Evolutionary conservation across 2,888 invertebrate genomes (phyloP), one percentile per base, ranked within the genome.

Genomic region (Erebia aethiops): DNA sequence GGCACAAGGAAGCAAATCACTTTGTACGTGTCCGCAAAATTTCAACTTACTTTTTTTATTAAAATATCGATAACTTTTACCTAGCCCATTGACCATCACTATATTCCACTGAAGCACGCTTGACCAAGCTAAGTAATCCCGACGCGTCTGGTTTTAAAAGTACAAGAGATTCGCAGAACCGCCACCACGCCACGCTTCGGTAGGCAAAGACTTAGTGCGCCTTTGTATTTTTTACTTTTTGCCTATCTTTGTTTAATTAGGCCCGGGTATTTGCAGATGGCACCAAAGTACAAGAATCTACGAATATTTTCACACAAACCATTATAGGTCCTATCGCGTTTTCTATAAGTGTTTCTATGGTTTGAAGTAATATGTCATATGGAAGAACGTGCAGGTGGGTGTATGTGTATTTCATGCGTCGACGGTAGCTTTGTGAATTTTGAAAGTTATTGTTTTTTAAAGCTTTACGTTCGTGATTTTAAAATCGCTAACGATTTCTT

Each of bases 41-140:
- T 35, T 35, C 5, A 0, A 35, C 35, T 35, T 7, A 1, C 35
- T 7, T 35, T n/a, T n/a, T 77, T 74, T 79, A 77, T 76, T 76
- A 73, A 73, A 67, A 16, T 57, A 9, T 67, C 61, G 61, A 61
- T 51, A 64, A 7, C 35, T 35, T 35, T 41, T 52, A 54, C 52
- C 67, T 67, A 67, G 58, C 13, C 49, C 10, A 46, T 46, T 13
- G 49, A 8, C 14, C 67, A 58, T 67, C 63, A 66, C 56, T 77
- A 75, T 77, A 75, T 73, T 76, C 57, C 76, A 70, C 75, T 69
- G 56, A 56, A 58, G 69, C 71, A 87, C 85, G 88, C 82, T 80
- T 84, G 87, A 85, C 80, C 84, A 81, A 80, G 76, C 91, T 91
- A 87, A 91, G 84, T 81, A 81, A 80, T 80, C 83, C 84, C 81